Conservation (phyloP, 2,113 vertebrate genomes). For the Mastomys coucha region DNA sequence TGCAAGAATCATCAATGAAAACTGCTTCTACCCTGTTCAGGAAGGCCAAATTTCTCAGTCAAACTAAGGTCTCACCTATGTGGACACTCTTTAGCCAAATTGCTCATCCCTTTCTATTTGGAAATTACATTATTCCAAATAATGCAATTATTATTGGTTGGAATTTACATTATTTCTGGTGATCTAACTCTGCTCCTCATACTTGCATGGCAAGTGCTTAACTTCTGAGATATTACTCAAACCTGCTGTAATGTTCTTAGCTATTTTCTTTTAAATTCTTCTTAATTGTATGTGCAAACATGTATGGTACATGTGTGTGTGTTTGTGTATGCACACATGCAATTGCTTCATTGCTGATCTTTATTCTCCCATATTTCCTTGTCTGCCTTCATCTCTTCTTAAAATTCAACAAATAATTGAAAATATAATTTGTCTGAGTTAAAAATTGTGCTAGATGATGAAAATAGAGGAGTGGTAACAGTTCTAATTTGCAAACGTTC, state of each 20-base stretch:
- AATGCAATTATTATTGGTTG: too few relatives aligned
- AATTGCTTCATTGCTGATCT: not conserved
- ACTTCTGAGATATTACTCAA: not conserved
- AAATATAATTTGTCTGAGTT: slow-evolving; percentile 15
- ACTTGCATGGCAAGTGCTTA: not conserved
- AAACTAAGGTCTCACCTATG: not conserved
- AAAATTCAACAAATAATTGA: not conserved
- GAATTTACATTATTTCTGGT: not conserved
- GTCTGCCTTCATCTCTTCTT: not conserved
- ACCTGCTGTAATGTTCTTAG: not conserved
- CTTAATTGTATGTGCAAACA: not conserved
- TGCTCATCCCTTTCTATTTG: not conserved
- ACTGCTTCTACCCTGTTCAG: not conserved
- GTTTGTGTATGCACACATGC: not conserved
- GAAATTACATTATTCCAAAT: not conserved
- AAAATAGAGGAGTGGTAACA: not conserved
- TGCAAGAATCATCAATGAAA: not conserved
- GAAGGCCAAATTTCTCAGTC: not conserved
- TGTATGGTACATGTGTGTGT: not conserved
- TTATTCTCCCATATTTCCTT: not conserved
- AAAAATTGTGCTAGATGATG: not conserved
- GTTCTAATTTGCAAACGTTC: not conserved
- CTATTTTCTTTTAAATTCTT: not conserved
- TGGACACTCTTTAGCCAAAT: not conserved
- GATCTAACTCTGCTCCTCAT: not conserved